Evolutionary conservation across 2,888 invertebrate species (phyloP).

Genomic region (Amphipoea lucens): DNA sequence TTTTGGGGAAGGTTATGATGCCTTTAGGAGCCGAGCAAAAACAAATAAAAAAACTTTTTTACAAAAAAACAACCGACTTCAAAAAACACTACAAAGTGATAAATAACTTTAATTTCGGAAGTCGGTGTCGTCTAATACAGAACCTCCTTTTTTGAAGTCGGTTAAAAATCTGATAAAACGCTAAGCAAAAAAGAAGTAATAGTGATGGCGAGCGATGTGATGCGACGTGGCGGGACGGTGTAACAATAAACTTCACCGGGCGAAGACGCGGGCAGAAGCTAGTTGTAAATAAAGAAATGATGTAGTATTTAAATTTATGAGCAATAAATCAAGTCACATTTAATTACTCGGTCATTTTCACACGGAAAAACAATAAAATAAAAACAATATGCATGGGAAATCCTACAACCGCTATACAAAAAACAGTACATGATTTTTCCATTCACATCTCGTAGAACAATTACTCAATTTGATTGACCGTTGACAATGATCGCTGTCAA

Average conservation of each 20-base stretch:
- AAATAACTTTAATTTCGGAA: too few species aligned
- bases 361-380: neutral
- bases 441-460: conserved; percentile 44
- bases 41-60: neutral
- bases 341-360: conserved; percentile 5
- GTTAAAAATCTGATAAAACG: neutral
- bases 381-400: conserved; percentile 26
- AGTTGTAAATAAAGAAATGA: neutral
- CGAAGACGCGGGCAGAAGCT: neutral
- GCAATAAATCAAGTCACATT: conserved; percentile 3
- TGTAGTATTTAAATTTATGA: neutral
- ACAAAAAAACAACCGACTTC: too few species aligned
- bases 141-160: too few species aligned
- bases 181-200: neutral
- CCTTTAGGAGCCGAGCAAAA: neutral
- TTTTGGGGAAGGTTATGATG: neutral
- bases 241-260: neutral
- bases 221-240: neutral
- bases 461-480: conserved; percentile 76
- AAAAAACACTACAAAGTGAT: too few species aligned
- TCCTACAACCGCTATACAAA: neutral
- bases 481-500: conserved; percentile 78
- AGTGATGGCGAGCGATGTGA: neutral
- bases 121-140: too few species aligned
- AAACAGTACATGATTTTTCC: conserved; percentile 13